Evolutionary conservation across 2,888 invertebrate genomes (phyloP), one percentile per base, ranked within the genome.

Genomic region (Lordiphosa andalusiaca): DNA sequence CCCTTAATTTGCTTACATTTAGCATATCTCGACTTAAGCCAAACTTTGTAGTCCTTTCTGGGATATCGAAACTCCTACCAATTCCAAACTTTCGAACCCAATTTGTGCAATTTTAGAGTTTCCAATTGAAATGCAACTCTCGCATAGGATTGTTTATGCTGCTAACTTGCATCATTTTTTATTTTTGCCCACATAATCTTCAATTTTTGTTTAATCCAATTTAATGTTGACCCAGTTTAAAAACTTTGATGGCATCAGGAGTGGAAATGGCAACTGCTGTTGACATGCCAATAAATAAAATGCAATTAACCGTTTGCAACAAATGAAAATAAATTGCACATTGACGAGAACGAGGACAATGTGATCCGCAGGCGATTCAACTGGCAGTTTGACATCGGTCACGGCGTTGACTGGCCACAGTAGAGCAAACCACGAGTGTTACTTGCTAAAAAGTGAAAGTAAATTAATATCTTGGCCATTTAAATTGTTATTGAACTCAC

Each of bases 281-380:
- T 80, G 83, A 83, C 80, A 77, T 61, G 73, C 74, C 81, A 80
- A 83, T 80, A 83, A 80, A 80, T 80, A 77, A 80, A 80, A 74
- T 74, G 77, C 80, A 83, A 72, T 83, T 83, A 78, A 82, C 80
- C 69, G 65, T 61, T 63, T 51, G 58, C 60, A 57, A 64, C 60
- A 76, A 78, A 71, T 80, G 71, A 73, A 78, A 78, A 78, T 82
- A 75, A 82, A 82, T 78, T 78, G 73, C 69, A 71, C 64, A 69
- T 67, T 73, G 81, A 71, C 66, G 69, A 57, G 68, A 44, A 46
- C 59, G 60, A 51, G 60, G 72, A 70, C 72, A 72, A 59, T 58
- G 42, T 51, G 39, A 49, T 46, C 53, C 57, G 61, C 58, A 48
- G 48, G 53, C 52, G 50, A 60, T 59, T 51, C 42, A 53, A 13